Evolutionary conservation across 2,888 invertebrate species (phyloP).

Genomic region (Toxonevra muliebris): DNA sequence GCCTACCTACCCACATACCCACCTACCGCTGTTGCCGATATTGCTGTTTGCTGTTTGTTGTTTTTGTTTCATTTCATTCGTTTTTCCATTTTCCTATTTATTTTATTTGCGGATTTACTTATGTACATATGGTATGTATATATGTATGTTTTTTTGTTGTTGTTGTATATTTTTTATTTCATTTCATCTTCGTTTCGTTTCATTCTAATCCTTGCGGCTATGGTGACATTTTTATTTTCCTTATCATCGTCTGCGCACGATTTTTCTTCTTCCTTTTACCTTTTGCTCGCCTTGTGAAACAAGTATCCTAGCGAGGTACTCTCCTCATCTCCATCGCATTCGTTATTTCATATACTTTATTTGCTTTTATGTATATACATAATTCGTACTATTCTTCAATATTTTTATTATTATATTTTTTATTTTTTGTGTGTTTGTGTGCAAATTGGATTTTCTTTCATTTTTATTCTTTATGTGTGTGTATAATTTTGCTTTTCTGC

Average conservation of each 20-base stretch:
- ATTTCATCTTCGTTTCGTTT: slow-evolving; percentile 24
- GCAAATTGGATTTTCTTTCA: slow-evolving; percentile 17
- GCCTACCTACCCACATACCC: no score
- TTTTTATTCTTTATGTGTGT: not conserved
- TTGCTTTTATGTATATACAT: not conserved
- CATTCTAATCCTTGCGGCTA: slow-evolving; percentile 27
- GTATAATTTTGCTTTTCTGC: slow-evolving; percentile 1
- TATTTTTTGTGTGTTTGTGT: not conserved
- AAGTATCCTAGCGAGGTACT: not conserved
- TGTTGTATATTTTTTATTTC: slow-evolving; percentile 20
- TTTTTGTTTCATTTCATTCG: not conserved
- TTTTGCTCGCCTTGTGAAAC: not conserved
- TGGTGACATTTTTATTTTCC: slow-evolving; percentile 29
- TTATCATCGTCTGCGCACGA: not conserved
- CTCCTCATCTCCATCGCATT: not conserved
- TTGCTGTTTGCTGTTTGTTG: slow-evolving; percentile 10
- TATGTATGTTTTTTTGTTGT: slow-evolving; percentile 2
- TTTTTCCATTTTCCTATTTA: slow-evolving; percentile 9
- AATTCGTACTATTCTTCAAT: not conserved
- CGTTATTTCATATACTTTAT: not conserved
- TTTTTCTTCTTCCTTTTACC: slow-evolving; percentile 5
- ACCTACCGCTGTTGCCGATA: not conserved
- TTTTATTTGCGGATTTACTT: slow-evolving; percentile 25
- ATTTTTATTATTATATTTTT: not conserved
- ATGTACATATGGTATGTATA: not conserved